Evolutionary conservation across 1,140 invertebrate species (phyloP).

Genomic region (Papilio xuthus): DNA sequence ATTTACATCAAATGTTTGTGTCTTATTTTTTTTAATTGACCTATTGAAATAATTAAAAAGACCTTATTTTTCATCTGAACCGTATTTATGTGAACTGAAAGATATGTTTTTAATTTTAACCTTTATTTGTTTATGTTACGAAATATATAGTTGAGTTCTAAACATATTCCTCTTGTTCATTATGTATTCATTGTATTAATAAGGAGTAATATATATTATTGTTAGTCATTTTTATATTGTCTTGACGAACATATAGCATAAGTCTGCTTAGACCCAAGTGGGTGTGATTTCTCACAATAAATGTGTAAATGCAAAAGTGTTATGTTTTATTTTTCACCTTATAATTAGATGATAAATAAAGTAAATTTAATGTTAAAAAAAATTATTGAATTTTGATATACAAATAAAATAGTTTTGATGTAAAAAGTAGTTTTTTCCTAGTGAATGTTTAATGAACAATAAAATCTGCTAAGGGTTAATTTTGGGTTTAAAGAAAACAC

Average conservation of each 20-base stretch:
- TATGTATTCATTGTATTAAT: conserved; percentile 17
- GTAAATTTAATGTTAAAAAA: too few species aligned
- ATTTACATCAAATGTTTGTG: not conserved
- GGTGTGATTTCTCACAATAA: conserved; percentile 24
- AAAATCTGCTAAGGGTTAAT: too few species aligned
- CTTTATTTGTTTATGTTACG: not conserved
- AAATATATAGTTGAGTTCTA: not conserved
- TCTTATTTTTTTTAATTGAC: not conserved
- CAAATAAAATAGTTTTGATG: too few species aligned
- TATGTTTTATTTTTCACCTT: not conserved
- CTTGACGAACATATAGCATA: conserved; percentile 36
- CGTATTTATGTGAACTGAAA: not conserved
- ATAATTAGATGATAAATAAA: not conserved
- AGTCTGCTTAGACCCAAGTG: conserved; percentile 23
- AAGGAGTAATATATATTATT: conserved; percentile 38
- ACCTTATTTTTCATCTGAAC: not conserved
- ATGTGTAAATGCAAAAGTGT: not conserved
- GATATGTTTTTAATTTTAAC: not conserved
- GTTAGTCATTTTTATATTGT: conserved; percentile 35
- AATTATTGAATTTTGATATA: too few species aligned
- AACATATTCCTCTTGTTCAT: not conserved
- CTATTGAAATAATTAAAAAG: not conserved
- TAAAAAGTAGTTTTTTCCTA: too few species aligned
- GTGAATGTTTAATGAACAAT: too few species aligned
- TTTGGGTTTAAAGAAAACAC: too few species aligned